A percentile compares a stretch with the other conserved stretches of the same genome.
Conservation (phyloP, 2,113 vertebrate species). For the Struthidea cinerea region DNA sequence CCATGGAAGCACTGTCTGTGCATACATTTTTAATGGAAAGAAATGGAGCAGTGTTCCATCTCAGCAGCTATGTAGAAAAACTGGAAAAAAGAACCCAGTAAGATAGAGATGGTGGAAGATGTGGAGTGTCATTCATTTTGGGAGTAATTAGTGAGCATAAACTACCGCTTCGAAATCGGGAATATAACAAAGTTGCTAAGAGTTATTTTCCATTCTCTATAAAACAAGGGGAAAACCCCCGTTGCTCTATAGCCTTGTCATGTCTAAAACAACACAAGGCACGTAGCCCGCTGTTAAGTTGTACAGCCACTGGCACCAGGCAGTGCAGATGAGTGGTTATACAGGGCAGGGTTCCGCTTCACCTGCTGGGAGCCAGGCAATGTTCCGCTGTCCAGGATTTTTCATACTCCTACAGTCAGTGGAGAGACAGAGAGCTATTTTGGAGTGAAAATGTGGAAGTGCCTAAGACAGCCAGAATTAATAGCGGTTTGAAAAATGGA, state of each 20-base stretch:
- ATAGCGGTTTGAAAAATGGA: not conserved
- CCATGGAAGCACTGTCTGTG: not conserved
- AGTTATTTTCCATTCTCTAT: not conserved
- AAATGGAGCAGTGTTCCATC: not conserved
- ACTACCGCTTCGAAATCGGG: not conserved
- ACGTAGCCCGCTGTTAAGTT: rapidly evolving
- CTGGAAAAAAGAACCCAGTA: not conserved
- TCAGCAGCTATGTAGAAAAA: not conserved
- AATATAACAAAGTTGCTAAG: not conserved
- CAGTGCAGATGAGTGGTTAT: not conserved
- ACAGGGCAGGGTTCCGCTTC: not conserved
- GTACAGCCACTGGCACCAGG: not conserved
- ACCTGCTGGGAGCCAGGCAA: not conserved
- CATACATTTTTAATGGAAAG: not conserved
- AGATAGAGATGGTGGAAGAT: not conserved
- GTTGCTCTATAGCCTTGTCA: not conserved
- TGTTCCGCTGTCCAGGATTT: not conserved
- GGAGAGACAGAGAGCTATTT: not conserved
- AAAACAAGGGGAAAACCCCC: not conserved
- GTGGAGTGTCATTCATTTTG: not conserved
- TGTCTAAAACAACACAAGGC: not conserved
- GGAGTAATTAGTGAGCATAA: not conserved
- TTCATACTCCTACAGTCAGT: not conserved
- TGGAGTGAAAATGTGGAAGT: not conserved
- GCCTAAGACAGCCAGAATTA: not conserved